Evolutionary conservation across 2,113 vertebrate genomes (phyloP).

Genomic region (Pachypanchax playfairii): DNA sequence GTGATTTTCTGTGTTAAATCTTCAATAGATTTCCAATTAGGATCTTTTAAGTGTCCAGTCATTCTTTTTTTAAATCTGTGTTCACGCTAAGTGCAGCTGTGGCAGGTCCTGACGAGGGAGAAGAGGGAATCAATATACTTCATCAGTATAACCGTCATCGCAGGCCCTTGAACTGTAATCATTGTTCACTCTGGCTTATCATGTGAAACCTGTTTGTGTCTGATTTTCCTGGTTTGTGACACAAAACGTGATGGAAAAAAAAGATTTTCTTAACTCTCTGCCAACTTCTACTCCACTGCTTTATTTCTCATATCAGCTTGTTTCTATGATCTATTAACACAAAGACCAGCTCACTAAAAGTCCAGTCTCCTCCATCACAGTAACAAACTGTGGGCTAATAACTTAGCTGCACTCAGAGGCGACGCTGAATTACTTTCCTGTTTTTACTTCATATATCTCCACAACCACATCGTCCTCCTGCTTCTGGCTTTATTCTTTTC

Average conservation of each 20-base stretch:
- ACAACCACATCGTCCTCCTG: constrained; percentile 15
- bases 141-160: constrained; percentile 23
- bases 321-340: constrained; percentile 36
- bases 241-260: constrained; percentile 33
- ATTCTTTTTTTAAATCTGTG: neutral
- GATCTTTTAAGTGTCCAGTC: constrained; percentile 2
- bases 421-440: constrained; percentile 5
- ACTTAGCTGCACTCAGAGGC: constrained; percentile 1
- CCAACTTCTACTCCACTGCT: constrained; percentile 7
- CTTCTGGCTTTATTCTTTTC: constrained; percentile 13
- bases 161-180: constrained; percentile 44
- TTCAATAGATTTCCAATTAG: constrained; percentile 6
- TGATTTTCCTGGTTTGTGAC: constrained; percentile 32
- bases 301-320: constrained; percentile 32
- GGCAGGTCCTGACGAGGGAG: constrained; percentile 16
- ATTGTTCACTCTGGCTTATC: constrained; percentile 36
- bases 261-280: constrained; percentile 20
- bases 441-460: constrained; percentile 20
- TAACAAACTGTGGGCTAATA: constrained; percentile 12
- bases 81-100: constrained; percentile 23
- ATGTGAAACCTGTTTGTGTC: constrained; percentile 37
- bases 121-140: constrained; percentile 42
- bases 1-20: neutral
- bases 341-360: constrained; percentile 10
- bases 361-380: constrained; percentile 9